Evolutionary conservation across 2,888 invertebrate genomes (phyloP).

Genomic region (Lottia gigantea): DNA sequence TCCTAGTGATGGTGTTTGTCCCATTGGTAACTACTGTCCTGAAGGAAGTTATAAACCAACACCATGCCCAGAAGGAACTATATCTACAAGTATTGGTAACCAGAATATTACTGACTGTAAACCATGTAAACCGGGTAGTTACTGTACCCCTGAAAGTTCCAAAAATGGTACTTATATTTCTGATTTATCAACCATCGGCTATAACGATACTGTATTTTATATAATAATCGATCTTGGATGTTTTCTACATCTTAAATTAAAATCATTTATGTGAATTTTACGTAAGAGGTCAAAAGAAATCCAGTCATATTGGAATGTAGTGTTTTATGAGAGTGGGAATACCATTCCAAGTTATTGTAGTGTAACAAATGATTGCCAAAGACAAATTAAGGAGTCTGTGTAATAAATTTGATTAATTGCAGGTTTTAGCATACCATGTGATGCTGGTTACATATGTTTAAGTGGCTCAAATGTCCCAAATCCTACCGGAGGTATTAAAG

Average conservation of each 20-base stretch:
- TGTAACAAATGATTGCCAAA: too few species aligned
- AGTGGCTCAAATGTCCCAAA: conserved; percentile 53
- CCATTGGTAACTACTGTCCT: conserved; percentile 66
- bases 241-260: too few species aligned
- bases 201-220: too few species aligned
- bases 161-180: conserved; percentile 46
- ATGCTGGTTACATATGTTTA: conserved; percentile 62
- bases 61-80: conserved; percentile 61
- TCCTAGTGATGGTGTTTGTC: conserved; percentile 56
- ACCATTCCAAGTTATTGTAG: too few species aligned
- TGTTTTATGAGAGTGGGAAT: too few species aligned
- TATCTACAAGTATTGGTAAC: conserved; percentile 57
- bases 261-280: too few species aligned
- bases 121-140: conserved; percentile 56
- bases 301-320: too few species aligned
- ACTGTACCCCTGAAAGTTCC: conserved; percentile 61
- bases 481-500: conserved; percentile 56
- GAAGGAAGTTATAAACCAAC: conserved; percentile 54
- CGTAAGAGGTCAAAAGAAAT: too few species aligned
- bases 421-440: conserved; percentile 57
- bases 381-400: too few species aligned
- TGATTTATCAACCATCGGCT: too few species aligned
- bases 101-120: conserved; percentile 57
- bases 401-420: conserved; percentile 5
- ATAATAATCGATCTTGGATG: too few species aligned